A percentile compares a stretch with the other conserved stretches of the same genome.
Evolutionary conservation across 2,888 invertebrate genomes (phyloP).

Genomic region (Baronia brevicornis): DNA sequence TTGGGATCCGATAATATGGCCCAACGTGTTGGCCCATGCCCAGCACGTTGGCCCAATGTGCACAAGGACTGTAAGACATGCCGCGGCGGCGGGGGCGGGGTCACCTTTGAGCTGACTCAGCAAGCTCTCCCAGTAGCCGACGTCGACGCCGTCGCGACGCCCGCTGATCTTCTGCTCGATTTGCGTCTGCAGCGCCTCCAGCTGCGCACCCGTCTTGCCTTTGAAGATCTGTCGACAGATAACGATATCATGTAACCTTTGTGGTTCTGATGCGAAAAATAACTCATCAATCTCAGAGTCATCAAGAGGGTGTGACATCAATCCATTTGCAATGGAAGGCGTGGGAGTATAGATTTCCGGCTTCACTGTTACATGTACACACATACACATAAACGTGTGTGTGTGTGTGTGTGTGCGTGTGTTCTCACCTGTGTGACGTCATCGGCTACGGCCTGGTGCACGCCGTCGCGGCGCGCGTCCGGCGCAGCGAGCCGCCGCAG

Average conservation of each 20-base stretch:
- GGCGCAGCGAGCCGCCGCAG: conserved; percentile 82
- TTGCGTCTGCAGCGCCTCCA: conserved; percentile 87
- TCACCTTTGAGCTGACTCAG: conserved; percentile 92
- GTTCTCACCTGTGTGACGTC: conserved; percentile 82
- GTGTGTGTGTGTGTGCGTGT: not conserved
- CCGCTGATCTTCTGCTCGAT: conserved; percentile 91
- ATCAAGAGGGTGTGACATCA: too few relatives aligned
- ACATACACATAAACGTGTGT: not conserved
- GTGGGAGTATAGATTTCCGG: too few relatives aligned
- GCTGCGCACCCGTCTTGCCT: conserved; percentile 92
- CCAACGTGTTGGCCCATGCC: too few relatives aligned
- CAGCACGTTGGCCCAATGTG: too few relatives aligned
- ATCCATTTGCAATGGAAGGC: too few relatives aligned
- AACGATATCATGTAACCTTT: not conserved
- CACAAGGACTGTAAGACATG: too few relatives aligned
- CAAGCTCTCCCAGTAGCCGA: conserved; percentile 98
- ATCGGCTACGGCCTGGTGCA: conserved; percentile 92
- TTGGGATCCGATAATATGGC: too few relatives aligned
- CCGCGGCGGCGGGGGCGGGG: not conserved
- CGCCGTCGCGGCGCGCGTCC: conserved; percentile 81
- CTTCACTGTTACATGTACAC: too few relatives aligned
- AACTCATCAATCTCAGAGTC: too few relatives aligned
- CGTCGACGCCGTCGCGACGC: conserved; percentile 92
- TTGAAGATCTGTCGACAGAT: conserved; percentile 82
- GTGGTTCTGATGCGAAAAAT: not conserved